Percentiles rank a stretch among this genome's conserved stretches.
These are phyloP conservation scores for Dasyprocta punctata DNA, from an alignment of 2,113 vertebrate genomes.

Conservation along the genomic window DNA sequence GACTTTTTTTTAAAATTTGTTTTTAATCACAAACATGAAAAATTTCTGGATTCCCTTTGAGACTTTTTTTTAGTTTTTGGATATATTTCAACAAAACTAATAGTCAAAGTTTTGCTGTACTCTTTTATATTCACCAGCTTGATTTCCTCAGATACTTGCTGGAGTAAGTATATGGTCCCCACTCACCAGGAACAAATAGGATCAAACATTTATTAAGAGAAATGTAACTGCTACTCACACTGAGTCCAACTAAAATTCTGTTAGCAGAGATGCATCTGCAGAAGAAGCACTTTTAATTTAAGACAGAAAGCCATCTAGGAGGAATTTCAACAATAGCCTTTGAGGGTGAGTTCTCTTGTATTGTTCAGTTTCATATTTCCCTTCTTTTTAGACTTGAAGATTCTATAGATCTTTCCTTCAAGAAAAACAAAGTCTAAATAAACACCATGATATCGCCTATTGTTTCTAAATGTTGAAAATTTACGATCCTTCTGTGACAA, in stretches of 20 bases:
- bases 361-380: neutral
- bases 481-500: neutral
- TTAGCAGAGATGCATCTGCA: neutral
- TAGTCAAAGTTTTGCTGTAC: neutral
- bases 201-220: neutral
- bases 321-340: neutral
- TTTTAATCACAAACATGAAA: conserved; percentile 73
- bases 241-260: neutral
- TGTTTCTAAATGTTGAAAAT: neutral
- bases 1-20: neutral
- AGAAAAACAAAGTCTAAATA: neutral
- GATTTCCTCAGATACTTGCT: neutral
- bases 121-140: neutral
- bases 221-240: neutral
- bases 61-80: neutral
- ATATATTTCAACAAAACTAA: neutral
- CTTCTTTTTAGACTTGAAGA: neutral
- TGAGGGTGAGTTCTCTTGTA: neutral
- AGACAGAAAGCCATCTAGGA: neutral
- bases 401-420: neutral
- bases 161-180: neutral
- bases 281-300: neutral
- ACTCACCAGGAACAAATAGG: neutral
- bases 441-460: neutral
- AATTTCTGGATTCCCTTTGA: neutral